A percentile compares a stretch with the other conserved stretches of the same genome.
Conservation (phyloP, 2,888 invertebrate species). For the Drosophila rubida region DNA sequence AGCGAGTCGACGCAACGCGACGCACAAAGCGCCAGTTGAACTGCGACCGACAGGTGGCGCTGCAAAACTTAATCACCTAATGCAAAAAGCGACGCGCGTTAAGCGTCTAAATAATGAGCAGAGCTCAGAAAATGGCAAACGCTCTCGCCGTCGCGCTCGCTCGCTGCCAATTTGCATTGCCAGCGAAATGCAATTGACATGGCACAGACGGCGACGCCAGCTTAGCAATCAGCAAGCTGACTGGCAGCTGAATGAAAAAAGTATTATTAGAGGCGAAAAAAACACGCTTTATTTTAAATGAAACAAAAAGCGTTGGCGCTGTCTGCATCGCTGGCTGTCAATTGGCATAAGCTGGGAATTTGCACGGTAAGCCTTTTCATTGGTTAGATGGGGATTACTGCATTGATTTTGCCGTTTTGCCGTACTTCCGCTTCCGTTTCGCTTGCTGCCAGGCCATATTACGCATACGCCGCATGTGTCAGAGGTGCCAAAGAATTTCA, state of each 20-base stretch:
- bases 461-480: conserved; percentile 52
- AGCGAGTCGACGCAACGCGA: too few species aligned
- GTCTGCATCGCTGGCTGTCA: conserved; percentile 64
- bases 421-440: not conserved
- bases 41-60: conserved; percentile 60
- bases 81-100: conserved; percentile 65
- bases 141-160: too few species aligned
- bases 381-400: conserved; percentile 51
- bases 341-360: conserved; percentile 72
- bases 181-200: conserved; percentile 70
- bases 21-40: conserved; percentile 52
- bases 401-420: conserved; percentile 59
- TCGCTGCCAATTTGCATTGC: conserved; percentile 69
- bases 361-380: conserved; percentile 66
- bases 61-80: conserved; percentile 72
- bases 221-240: not conserved
- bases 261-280: conserved; percentile 20
- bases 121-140: conserved; percentile 47
- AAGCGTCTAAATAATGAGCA: conserved; percentile 76
- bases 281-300: conserved; percentile 55
- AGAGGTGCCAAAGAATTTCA: conserved; percentile 49
- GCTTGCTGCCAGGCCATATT: conserved; percentile 25
- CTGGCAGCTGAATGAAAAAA: conserved; percentile 48
- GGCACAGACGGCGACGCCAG: conserved; percentile 24
- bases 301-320: conserved; percentile 52